Evolutionary conservation across 92 coral and sea anemone species (phyloP), one percentile per base, ranked within the genome.

Genomic region (Paramuricea clavata): DNA sequence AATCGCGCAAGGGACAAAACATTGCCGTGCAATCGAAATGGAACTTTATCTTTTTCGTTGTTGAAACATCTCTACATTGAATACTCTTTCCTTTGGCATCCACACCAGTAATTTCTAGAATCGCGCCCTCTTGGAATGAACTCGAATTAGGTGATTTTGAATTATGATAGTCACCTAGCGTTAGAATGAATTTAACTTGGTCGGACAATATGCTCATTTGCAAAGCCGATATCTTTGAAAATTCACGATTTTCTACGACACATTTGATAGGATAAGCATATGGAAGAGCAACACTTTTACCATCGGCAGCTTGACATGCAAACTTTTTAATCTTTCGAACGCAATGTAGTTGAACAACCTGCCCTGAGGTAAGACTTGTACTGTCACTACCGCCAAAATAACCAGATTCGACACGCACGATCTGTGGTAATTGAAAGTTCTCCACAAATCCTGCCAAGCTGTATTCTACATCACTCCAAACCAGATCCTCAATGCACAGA

Each of bases 301-400:
- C 9, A 30, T 3, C n/a, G 9, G 5, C 9, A 21, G 62, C 19
- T 28, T 74, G 5, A 28, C 81, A 74, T 1, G 43, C 81, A 22
- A 74, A 11, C 26, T 74, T 74, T 30, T 21, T 43, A 0, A 13
- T 74, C 33, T 43, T 21, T 12, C 13, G 17, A 52, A 74, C 17
- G 35, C 28, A n/a, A 49, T 95, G 98, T 5, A 95, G 60, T 28
- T 89, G 89, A 1, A 95, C 43, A 34, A 94, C 86, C 57, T 95
- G 98, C 34, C 93, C 98, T 11, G 94, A 90, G 17, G 93, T 92
- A 21, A 95, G 92, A 86, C 95, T 94, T 52, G 98, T 92, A 13
- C 91, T 93, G 50, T 95, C 98, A 11, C 87, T 89, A 0, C 94
- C 95, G 8, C 94, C 98, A 16, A 92, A 95, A 80, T 92, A 95